phyloP scores from a whole-genome alignment of 2,888 invertebrate genomes.

The Hydroisotoma schaefferi region DNA sequence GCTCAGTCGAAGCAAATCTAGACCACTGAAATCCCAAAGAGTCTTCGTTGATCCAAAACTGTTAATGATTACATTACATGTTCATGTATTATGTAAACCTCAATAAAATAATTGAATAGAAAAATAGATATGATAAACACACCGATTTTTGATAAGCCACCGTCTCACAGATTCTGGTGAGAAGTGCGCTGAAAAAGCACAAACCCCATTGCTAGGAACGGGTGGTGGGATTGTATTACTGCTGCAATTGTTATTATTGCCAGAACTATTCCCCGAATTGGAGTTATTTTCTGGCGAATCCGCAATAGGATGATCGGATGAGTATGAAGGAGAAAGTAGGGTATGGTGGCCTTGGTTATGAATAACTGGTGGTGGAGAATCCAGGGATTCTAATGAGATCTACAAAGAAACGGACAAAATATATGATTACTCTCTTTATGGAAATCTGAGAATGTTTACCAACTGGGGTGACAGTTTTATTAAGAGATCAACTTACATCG shows the following conservation, averaged over 20 bases:
- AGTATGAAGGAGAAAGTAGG: conserved; percentile 44
- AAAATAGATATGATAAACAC: not conserved
- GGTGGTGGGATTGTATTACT: conserved; percentile 3
- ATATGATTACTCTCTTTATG: not conserved
- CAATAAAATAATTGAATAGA: not conserved
- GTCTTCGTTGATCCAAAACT: conserved; percentile 47
- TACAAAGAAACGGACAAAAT: conserved; percentile 50
- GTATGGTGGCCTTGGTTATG: conserved; percentile 38
- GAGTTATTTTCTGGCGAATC: conserved; percentile 47
- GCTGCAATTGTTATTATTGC: conserved; percentile 13
- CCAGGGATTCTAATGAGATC: conserved; percentile 61
- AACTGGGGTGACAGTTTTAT: conserved; percentile 11
- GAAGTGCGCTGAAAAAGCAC: conserved; percentile 43
- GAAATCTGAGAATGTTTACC: no score
- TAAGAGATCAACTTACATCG: conserved; percentile 62
- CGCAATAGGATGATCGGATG: conserved; percentile 45
- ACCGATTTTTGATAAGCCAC: conserved; percentile 47
- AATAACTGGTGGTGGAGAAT: conserved; percentile 53
- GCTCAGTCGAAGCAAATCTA: conserved; percentile 82
- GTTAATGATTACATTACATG: not conserved
- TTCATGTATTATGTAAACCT: not conserved
- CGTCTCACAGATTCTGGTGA: conserved; percentile 46
- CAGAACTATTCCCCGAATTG: conserved; percentile 29
- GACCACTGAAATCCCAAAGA: conserved; percentile 66
- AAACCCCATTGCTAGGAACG: conserved; percentile 5